phyloP scores from a whole-genome alignment of 2,113 vertebrate genomes.

The Catharus fuscescens region DNA sequence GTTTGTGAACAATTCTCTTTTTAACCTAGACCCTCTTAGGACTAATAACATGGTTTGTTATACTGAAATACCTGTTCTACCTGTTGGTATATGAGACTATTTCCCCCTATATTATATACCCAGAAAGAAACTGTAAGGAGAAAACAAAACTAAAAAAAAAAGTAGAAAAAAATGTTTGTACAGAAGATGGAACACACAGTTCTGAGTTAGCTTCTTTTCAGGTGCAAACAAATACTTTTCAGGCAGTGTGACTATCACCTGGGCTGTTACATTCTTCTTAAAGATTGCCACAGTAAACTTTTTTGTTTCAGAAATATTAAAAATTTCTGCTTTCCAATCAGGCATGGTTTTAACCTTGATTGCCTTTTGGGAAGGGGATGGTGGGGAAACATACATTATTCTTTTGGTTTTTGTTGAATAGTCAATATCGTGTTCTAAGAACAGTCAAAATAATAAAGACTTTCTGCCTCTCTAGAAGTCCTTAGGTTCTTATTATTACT shows the following conservation, averaged over 20 bases:
- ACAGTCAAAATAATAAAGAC: background rate
- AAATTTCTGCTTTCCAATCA: background rate
- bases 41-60: background rate
- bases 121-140: background rate
- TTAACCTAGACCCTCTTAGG: background rate
- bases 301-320: background rate
- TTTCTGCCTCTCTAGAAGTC: background rate
- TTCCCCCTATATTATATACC: background rate
- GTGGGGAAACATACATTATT: too few relatives aligned
- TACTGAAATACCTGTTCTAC: background rate
- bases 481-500: background rate
- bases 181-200: background rate
- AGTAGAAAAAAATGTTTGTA: background rate
- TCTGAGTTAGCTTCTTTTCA: background rate
- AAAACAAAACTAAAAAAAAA: background rate
- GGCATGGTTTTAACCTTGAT: background rate
- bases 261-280: background rate
- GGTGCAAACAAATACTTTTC: background rate
- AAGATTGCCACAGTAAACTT: background rate
- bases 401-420: background rate
- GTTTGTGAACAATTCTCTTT: background rate
- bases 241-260: background rate
- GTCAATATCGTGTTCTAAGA: background rate
- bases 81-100: background rate
- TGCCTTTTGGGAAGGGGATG: fast-evolving